phyloP scores from a whole-genome alignment of 2,113 vertebrate species.

The Hypocryptadius cinnamomeus region DNA sequence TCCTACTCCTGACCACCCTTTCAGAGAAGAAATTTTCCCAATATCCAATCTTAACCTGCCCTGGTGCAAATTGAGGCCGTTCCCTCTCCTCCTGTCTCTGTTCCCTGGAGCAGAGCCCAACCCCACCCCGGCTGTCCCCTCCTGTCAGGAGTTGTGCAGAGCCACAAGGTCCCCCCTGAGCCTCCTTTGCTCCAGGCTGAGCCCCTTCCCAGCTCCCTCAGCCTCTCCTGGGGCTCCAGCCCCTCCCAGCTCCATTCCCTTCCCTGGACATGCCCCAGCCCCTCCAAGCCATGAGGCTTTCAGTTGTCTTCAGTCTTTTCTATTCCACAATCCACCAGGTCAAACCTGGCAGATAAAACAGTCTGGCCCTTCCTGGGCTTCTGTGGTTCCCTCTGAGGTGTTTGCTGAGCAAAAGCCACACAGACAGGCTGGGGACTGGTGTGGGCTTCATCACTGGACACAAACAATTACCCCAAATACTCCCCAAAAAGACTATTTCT shows the following conservation, averaged over 20 bases:
- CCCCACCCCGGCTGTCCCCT: not conserved
- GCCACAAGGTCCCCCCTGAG: not conserved
- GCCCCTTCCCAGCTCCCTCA: not conserved
- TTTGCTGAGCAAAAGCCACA: not conserved
- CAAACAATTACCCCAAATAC: not conserved
- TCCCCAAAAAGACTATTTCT: not conserved
- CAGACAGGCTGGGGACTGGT: not conserved
- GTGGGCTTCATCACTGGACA: not conserved
- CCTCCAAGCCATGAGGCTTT: not conserved
- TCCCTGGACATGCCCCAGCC: fast-evolving
- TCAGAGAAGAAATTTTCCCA: too few relatives aligned
- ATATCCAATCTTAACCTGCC: too few relatives aligned
- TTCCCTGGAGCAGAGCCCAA: too few relatives aligned
- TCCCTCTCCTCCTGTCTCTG: not conserved
- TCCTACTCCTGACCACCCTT: not conserved
- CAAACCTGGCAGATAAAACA: not conserved
- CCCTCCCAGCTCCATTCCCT: not conserved
- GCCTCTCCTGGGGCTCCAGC: not conserved
- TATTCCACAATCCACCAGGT: not conserved
- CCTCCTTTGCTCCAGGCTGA: not conserved
- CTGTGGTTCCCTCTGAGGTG: not conserved
- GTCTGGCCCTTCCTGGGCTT: not conserved
- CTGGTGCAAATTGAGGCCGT: fast-evolving
- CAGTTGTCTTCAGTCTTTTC: not conserved
- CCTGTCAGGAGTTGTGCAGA: not conserved